These are phyloP conservation scores for Pyrgus malvae DNA, from an alignment of 2,888 invertebrate species.

Conservation along the genomic window DNA sequence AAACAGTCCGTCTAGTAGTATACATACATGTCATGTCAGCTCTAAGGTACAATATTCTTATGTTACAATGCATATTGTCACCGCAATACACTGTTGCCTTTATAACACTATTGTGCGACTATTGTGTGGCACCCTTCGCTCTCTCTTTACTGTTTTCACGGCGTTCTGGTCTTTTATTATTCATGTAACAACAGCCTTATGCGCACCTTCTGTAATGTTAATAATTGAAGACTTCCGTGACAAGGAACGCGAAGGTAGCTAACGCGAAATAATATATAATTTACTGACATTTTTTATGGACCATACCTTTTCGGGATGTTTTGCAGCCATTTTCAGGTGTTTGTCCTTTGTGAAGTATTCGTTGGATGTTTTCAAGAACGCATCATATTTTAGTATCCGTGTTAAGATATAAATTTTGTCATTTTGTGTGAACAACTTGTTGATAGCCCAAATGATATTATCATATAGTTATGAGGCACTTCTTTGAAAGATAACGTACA, in stretches of 20 bases:
- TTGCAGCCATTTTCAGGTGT: slow-evolving; percentile 10
- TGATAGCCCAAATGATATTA: too few species aligned
- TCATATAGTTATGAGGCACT: too few species aligned
- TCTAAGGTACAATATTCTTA: slow-evolving; percentile 58
- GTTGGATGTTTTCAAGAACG: not conserved
- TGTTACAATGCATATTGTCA: slow-evolving; percentile 78
- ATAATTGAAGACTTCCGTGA: slow-evolving; percentile 73
- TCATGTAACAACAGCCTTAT: slow-evolving; percentile 71
- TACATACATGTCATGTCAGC: too few species aligned
- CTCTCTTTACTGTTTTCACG: slow-evolving; percentile 70
- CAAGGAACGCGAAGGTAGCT: slow-evolving; percentile 47
- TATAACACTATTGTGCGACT: slow-evolving; percentile 72
- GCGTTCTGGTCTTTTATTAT: slow-evolving; percentile 74
- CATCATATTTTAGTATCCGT: not conserved
- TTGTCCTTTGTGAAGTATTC: slow-evolving; percentile 1
- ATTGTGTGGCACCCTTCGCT: slow-evolving; percentile 72
- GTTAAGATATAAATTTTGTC: too few species aligned
- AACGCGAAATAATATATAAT: slow-evolving; percentile 45
- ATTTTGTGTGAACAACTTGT: too few species aligned
- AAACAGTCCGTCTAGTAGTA: too few species aligned
- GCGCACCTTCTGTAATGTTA: slow-evolving; percentile 66
- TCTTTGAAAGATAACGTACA: too few species aligned
- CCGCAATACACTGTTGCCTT: slow-evolving; percentile 75
- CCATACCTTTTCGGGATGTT: slow-evolving; percentile 29
- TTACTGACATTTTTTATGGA: slow-evolving; percentile 39